phyloP scores from a whole-genome alignment of 1,140 invertebrate genomes.

The Drosophila asahinai region DNA sequence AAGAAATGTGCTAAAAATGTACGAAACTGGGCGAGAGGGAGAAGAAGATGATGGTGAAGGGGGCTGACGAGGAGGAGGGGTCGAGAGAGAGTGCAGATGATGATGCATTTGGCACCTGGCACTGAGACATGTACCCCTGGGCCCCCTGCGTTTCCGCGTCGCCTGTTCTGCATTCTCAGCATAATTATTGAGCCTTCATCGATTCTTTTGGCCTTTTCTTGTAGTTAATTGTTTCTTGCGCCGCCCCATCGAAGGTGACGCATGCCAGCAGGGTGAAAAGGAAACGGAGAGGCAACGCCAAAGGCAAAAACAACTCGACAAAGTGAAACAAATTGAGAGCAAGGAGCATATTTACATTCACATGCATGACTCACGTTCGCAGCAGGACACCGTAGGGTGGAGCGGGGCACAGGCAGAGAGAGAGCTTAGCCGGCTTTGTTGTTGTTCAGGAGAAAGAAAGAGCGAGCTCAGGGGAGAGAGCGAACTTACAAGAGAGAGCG shows the following conservation, averaged over 20 bases:
- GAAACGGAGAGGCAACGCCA: slow-evolving; percentile 22
- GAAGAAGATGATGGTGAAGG: neutral
- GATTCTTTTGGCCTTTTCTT: slow-evolving; percentile 57
- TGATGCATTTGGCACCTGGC: slow-evolving; percentile 79
- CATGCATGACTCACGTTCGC: slow-evolving; percentile 72
- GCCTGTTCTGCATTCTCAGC: slow-evolving; percentile 55
- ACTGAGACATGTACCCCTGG: slow-evolving; percentile 25
- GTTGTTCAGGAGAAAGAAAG: slow-evolving; percentile 15
- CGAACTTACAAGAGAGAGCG: slow-evolving; percentile 2
- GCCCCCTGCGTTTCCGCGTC: slow-evolving; percentile 2
- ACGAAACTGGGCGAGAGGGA: slow-evolving; percentile 58
- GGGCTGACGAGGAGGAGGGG: neutral
- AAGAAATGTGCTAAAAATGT: slow-evolving; percentile 80
- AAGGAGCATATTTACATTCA: slow-evolving; percentile 51
- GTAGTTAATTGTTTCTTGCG: slow-evolving; percentile 51
- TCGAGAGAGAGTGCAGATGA: slow-evolving; percentile 34
- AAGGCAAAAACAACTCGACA: slow-evolving; percentile 30
- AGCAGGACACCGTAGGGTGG: slow-evolving; percentile 26
- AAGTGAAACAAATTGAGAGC: slow-evolving; percentile 39
- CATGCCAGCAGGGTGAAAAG: slow-evolving; percentile 51
- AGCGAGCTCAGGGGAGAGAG: neutral
- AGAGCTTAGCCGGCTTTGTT: slow-evolving; percentile 36
- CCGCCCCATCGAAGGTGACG: slow-evolving; percentile 53
- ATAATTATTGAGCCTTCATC: slow-evolving; percentile 78
- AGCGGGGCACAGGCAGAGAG: neutral